phyloP scores from a whole-genome alignment of 1,140 invertebrate species.

The Hylyphantes graminicola region DNA sequence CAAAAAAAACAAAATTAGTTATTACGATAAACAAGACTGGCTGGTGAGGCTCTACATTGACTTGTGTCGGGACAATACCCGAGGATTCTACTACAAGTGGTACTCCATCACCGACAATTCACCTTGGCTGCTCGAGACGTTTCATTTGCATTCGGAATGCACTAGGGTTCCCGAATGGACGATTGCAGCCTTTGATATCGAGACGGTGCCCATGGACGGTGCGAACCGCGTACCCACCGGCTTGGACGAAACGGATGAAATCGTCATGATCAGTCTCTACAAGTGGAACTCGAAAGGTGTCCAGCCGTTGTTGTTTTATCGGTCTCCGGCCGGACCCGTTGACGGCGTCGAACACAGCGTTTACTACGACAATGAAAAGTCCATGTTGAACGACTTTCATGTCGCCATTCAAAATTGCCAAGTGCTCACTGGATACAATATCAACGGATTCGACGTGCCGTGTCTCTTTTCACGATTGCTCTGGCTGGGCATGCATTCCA shows the following conservation, averaged over 20 bases:
- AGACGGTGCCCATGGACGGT: conserved; percentile 16
- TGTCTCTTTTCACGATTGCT: conserved; percentile 16
- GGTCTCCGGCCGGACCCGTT: not conserved
- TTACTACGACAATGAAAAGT: not conserved
- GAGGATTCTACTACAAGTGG: conserved; percentile 39
- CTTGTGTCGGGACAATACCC: not conserved
- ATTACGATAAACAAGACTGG: conserved; percentile 28
- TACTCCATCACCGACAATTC: not conserved
- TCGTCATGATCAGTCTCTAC: conserved; percentile 27
- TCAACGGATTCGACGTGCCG: conserved; percentile 20
- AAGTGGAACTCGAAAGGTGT: conserved; percentile 1
- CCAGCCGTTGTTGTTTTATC: not conserved
- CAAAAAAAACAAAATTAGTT: conserved; percentile 14
- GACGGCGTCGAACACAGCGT: not conserved
- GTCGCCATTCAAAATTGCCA: not conserved
- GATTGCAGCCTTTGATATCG: conserved; percentile 17
- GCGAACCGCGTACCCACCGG: not conserved
- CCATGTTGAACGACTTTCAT: conserved; percentile 22
- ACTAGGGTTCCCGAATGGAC: not conserved
- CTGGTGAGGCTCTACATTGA: conserved; percentile 2
- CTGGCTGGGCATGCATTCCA: not conserved
- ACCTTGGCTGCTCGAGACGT: not conserved
- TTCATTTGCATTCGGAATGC: not conserved
- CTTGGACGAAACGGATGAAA: not conserved
- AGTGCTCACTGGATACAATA: conserved; percentile 35